Conservation (phyloP, 2,888 invertebrate genomes). For the Alloscopus bannaensis region DNA sequence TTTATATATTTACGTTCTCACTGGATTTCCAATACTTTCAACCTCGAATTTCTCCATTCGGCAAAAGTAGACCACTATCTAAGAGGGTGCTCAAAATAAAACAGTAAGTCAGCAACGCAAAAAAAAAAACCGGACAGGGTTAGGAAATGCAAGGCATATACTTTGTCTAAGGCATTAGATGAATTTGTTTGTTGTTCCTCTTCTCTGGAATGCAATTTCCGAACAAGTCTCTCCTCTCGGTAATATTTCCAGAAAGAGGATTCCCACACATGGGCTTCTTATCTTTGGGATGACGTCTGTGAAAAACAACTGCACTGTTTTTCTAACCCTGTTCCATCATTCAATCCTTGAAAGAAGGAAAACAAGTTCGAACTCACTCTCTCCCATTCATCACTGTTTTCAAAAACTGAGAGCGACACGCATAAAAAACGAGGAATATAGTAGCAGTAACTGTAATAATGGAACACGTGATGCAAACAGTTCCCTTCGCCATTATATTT, state of each 20-base stretch:
- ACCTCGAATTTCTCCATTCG: no score
- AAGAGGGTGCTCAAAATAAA: no score
- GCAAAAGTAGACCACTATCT: no score
- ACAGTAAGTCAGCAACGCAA: no score
- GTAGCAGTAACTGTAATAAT: slow-evolving; percentile 32
- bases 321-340: slow-evolving; percentile 26
- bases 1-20: no score
- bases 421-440: background rate
- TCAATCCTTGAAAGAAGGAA: slow-evolving; percentile 12
- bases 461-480: slow-evolving; percentile 40
- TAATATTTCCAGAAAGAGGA: no score
- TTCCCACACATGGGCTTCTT: no score
- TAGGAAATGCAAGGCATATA: slow-evolving; percentile 16
- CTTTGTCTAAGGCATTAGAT: background rate
- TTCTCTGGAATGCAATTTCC: background rate
- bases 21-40: no score
- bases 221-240: slow-evolving; percentile 18
- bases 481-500: slow-evolving; percentile 30
- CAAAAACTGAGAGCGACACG: background rate
- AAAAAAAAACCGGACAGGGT: background rate
- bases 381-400: slow-evolving; percentile 51
- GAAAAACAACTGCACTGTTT: slow-evolving; percentile 50
- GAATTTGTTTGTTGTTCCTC: slow-evolving; percentile 11
- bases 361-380: no score
- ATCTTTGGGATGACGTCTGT: no score